These are phyloP conservation scores for Carassius gibelio DNA, from an alignment of 2,113 vertebrate genomes.

Conservation along the genomic window DNA sequence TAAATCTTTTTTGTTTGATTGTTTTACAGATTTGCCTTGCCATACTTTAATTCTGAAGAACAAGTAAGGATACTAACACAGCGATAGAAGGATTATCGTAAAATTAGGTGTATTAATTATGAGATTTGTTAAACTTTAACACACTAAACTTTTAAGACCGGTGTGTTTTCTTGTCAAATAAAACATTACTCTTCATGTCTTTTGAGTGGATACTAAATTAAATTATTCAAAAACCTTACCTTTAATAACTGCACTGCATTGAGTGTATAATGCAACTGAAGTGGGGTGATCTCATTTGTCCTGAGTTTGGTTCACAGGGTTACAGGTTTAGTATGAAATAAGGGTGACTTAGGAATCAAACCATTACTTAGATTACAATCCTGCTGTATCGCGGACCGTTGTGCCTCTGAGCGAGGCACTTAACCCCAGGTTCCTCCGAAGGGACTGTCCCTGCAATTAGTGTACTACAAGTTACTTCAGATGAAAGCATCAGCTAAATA, in stretches of 20 bases:
- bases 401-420: background rate
- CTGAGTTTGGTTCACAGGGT: background rate
- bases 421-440: background rate
- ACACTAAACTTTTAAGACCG: background rate
- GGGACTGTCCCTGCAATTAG: conserved; percentile 18
- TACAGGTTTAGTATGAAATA: background rate
- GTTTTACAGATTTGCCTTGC: background rate
- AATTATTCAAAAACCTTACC: background rate
- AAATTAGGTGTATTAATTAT: background rate
- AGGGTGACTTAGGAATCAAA: background rate
- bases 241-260: background rate
- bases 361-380: conserved; percentile 16
- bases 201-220: background rate
- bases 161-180: background rate
- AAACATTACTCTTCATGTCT: background rate
- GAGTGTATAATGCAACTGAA: background rate
- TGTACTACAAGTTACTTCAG: conserved; percentile 21
- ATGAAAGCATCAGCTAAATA: conserved; percentile 29
- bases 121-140: background rate
- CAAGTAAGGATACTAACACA: background rate
- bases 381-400: background rate
- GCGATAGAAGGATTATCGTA: background rate
- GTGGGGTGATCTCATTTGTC: background rate
- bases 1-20: background rate
- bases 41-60: background rate